Percentiles rank a stretch among this genome's conserved stretches.
Evolutionary conservation across 2,888 invertebrate genomes (phyloP).

Genomic region (Platerodrilus igneus): DNA sequence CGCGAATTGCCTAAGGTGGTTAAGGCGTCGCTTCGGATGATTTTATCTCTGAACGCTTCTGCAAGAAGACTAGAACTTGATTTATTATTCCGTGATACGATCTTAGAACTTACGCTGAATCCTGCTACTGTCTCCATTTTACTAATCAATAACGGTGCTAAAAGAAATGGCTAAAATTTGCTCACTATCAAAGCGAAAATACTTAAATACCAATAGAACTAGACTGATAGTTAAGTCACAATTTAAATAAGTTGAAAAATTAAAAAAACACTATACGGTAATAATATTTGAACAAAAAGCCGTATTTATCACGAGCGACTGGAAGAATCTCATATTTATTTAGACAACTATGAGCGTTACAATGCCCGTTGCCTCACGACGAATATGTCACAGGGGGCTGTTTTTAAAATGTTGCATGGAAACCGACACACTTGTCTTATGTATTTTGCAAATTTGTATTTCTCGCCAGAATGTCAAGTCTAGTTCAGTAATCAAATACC

Average conservation of each 20-base stretch:
- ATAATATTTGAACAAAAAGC: too few species aligned
- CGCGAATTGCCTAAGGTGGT: constrained; percentile 45
- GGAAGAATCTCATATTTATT: constrained; percentile 20
- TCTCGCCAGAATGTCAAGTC: too few species aligned
- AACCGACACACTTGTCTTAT: constrained; percentile 36
- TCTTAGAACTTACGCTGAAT: constrained; percentile 44
- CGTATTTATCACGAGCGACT: constrained; percentile 21
- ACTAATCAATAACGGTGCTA: constrained; percentile 33
- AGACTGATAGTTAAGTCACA: too few species aligned
- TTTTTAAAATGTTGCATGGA: constrained; percentile 40
- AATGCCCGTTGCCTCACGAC: constrained; percentile 30
- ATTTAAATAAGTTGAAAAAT: too few species aligned
- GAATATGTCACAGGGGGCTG: constrained; percentile 37
- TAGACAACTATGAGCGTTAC: constrained; percentile 17
- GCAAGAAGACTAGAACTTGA: constrained; percentile 46
- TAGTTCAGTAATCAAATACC: too few species aligned
- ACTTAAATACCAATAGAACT: neutral
- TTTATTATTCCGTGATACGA: constrained; percentile 46
- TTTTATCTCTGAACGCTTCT: constrained; percentile 43
- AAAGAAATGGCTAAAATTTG: constrained; percentile 11
- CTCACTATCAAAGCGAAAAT: neutral
- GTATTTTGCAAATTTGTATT: too few species aligned
- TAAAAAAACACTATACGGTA: too few species aligned
- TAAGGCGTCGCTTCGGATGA: constrained; percentile 41
- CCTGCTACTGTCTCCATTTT: constrained; percentile 36